phyloP scores from a whole-genome alignment of 2,888 invertebrate species.

The Morpho achilles region DNA sequence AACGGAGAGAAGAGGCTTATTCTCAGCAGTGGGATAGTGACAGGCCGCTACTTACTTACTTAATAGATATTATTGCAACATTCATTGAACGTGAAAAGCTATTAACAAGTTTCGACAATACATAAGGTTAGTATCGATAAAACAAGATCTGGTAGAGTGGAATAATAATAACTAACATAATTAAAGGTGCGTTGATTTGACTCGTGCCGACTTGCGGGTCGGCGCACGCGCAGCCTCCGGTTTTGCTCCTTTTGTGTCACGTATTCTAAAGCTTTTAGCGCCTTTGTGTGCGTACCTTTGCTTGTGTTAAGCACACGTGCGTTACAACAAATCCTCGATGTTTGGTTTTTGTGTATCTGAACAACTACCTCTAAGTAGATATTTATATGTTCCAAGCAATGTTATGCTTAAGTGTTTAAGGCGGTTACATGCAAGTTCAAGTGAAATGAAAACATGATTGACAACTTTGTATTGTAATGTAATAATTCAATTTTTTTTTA shows the following conservation, averaged over 20 bases:
- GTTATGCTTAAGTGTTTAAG: constrained; percentile 2
- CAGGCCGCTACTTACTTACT: no score
- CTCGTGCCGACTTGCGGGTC: constrained; percentile 73
- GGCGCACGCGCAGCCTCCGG: constrained; percentile 75
- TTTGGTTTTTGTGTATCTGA: constrained; percentile 4
- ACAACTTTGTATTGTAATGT: background rate
- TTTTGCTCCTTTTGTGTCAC: constrained; percentile 72
- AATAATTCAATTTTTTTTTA: no score
- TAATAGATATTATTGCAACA: no score
- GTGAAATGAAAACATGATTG: constrained; percentile 3
- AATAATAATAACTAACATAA: constrained; percentile 24
- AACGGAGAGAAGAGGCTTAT: no score
- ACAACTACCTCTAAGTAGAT: background rate
- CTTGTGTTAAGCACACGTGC: constrained; percentile 43
- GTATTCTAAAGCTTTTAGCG: constrained; percentile 53
- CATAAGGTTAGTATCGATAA: background rate
- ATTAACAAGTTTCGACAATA: background rate
- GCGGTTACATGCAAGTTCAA: background rate
- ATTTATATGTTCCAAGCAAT: background rate
- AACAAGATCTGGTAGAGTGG: constrained; percentile 9
- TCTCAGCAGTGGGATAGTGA: no score
- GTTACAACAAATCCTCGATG: constrained; percentile 27
- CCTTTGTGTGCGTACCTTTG: constrained; percentile 33
- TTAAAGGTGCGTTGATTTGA: constrained; percentile 44
- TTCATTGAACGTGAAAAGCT: background rate